Evolutionary conservation across 2,113 vertebrate genomes (phyloP).

Genomic region (Protobothrops flavoviridis): DNA sequence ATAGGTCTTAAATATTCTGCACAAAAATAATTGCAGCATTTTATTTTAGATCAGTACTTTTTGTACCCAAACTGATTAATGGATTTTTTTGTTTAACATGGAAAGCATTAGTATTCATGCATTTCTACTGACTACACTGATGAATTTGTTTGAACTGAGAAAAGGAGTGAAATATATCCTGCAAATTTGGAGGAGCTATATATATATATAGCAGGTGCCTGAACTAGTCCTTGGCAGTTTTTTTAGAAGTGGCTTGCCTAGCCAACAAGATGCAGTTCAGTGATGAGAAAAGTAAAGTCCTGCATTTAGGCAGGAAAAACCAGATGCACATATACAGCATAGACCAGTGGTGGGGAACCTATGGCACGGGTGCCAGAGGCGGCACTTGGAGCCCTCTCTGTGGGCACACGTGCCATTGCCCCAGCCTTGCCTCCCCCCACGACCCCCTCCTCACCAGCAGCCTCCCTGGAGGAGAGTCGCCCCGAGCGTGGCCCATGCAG

Average conservation of each 20-base stretch:
- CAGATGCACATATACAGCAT: background rate
- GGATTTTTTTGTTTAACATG: background rate
- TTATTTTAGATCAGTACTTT: background rate
- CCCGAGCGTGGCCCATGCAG: too few relatives aligned
- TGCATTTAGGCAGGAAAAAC: background rate
- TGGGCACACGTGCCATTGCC: too few relatives aligned
- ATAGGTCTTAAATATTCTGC: background rate
- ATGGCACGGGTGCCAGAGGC: too few relatives aligned
- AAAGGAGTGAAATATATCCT: background rate
- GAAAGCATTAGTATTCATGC: background rate
- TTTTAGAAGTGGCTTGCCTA: background rate
- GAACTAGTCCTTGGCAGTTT: background rate
- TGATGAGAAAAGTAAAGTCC: background rate
- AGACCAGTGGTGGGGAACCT: background rate
- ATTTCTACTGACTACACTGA: background rate
- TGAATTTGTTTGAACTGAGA: background rate
- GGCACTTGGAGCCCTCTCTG: too few relatives aligned
- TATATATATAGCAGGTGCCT: too few relatives aligned
- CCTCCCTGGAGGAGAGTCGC: too few relatives aligned
- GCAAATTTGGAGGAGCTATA: background rate
- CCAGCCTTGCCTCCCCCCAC: too few relatives aligned
- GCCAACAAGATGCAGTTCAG: background rate
- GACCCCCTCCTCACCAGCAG: too few relatives aligned
- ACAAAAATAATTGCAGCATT: background rate
- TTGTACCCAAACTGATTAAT: constrained; percentile 9